phyloP scores from a whole-genome alignment of 2,797 vertebrate genomes.

The Huso huso region DNA sequence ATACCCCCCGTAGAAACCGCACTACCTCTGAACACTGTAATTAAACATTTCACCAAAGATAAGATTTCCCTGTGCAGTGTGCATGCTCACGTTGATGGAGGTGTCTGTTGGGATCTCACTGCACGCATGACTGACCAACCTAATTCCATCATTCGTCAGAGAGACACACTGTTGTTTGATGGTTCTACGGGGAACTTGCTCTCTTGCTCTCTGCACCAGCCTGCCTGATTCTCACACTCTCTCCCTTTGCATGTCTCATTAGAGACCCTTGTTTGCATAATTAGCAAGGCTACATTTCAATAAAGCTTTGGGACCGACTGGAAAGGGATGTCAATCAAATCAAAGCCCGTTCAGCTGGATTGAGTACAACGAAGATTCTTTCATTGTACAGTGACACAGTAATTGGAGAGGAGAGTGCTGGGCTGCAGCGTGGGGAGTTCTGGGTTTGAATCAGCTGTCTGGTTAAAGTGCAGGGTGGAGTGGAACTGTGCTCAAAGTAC shows the following conservation, averaged over 20 bases:
- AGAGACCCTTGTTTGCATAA: neutral
- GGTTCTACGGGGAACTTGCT: conserved; percentile 59
- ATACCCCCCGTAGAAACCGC: too few relatives aligned
- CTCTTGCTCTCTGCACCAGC: conserved; percentile 33
- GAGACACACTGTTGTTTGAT: conserved; percentile 59
- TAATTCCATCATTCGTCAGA: conserved; percentile 56
- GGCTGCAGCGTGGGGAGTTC: too few relatives aligned
- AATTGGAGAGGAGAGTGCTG: too few relatives aligned
- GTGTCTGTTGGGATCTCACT: conserved; percentile 47
- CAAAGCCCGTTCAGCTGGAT: neutral
- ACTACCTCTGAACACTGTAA: too few relatives aligned
- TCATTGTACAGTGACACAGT: too few relatives aligned
- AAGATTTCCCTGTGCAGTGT: conserved; percentile 26
- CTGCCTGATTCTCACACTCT: conserved; percentile 31
- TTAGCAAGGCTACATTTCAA: neutral
- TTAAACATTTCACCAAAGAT: too few relatives aligned
- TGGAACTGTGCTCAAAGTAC: too few relatives aligned
- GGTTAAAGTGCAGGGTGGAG: too few relatives aligned
- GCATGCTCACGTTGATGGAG: conserved; percentile 38
- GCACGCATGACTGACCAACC: conserved; percentile 53
- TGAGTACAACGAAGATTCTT: neutral
- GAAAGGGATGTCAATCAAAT: neutral
- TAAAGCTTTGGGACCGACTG: neutral
- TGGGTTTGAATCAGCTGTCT: too few relatives aligned
- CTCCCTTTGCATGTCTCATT: neutral